Evolutionary conservation across 2,888 invertebrate genomes (phyloP).

Genomic region (Drosophila meridiana): DNA sequence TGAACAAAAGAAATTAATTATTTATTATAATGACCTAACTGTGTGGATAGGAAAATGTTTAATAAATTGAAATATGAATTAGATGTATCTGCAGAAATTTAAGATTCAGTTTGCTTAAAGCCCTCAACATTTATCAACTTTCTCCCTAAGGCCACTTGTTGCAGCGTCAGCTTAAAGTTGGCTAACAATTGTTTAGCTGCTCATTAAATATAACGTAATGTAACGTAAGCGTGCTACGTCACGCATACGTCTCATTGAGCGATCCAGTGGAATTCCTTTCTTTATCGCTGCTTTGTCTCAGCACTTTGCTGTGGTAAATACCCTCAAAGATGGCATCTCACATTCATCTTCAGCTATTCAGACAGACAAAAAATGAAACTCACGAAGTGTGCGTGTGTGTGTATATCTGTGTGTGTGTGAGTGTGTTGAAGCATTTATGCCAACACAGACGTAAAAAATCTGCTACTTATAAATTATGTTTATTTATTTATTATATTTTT

Average conservation of each 20-base stretch:
- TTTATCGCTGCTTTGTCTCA: slow-evolving; percentile 56
- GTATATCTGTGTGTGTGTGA: slow-evolving; percentile 27
- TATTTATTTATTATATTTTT: slow-evolving; percentile 80
- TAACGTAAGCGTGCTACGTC: slow-evolving; percentile 10
- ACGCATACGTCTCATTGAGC: slow-evolving; percentile 39
- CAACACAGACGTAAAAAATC: slow-evolving; percentile 76
- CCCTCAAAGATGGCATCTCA: slow-evolving; percentile 61
- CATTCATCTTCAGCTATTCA: slow-evolving; percentile 60
- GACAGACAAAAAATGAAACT: slow-evolving; percentile 40
- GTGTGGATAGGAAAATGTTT: no score
- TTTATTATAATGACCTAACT: background rate
- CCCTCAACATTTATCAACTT: background rate
- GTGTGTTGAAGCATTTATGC: slow-evolving; percentile 71
- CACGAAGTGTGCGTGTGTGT: background rate
- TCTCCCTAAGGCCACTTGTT: slow-evolving; percentile 31
- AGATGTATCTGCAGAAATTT: background rate
- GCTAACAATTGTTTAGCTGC: background rate
- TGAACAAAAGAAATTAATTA: background rate
- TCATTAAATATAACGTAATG: slow-evolving; percentile 4
- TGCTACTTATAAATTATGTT: slow-evolving; percentile 81
- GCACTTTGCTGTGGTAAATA: slow-evolving; percentile 53
- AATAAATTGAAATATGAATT: background rate
- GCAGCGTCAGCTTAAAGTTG: slow-evolving; percentile 14
- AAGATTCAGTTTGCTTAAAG: background rate
- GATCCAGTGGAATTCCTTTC: slow-evolving; percentile 38